Conservation (phyloP, 2,888 invertebrate genomes). For the Hypolimnas misippus region DNA sequence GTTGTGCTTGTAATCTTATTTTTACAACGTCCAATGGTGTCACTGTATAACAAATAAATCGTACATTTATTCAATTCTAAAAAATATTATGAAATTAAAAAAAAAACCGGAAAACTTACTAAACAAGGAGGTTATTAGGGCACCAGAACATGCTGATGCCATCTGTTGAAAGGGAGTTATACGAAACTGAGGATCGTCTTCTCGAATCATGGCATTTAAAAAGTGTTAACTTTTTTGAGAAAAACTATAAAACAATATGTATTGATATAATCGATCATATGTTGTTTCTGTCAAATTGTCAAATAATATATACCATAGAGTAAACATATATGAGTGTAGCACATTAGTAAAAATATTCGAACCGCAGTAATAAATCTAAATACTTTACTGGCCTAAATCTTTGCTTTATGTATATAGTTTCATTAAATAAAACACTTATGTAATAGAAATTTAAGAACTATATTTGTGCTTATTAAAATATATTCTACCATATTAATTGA, state of each 20-base stretch:
- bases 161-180: constrained; percentile 93
- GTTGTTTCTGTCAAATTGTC: constrained; percentile 28
- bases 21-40: constrained; percentile 99
- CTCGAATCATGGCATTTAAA: constrained; percentile 69
- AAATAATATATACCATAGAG: constrained; percentile 3
- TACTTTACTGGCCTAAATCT: too few relatives aligned
- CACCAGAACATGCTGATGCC: constrained; percentile 94
- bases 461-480: too few relatives aligned
- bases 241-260: constrained; percentile 17
- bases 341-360: background rate
- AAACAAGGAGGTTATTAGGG: constrained; percentile 93
- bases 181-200: constrained; percentile 90
- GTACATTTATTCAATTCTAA: constrained; percentile 6
- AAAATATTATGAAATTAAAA: constrained; percentile 1
- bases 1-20: constrained; percentile 97
- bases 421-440: too few relatives aligned
- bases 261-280: constrained; percentile 39
- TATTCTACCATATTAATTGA: too few relatives aligned
- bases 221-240: constrained; percentile 34
- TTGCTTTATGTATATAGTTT: too few relatives aligned
- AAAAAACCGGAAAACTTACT: constrained; percentile 82
- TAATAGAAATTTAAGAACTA: too few relatives aligned
- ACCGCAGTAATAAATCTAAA: background rate
- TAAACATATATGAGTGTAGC: background rate
- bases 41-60: constrained; percentile 85